Percentiles rank a stretch among this genome's conserved stretches.
Evolutionary conservation across 2,888 invertebrate species (phyloP).

Genomic region (Anodontia alba): DNA sequence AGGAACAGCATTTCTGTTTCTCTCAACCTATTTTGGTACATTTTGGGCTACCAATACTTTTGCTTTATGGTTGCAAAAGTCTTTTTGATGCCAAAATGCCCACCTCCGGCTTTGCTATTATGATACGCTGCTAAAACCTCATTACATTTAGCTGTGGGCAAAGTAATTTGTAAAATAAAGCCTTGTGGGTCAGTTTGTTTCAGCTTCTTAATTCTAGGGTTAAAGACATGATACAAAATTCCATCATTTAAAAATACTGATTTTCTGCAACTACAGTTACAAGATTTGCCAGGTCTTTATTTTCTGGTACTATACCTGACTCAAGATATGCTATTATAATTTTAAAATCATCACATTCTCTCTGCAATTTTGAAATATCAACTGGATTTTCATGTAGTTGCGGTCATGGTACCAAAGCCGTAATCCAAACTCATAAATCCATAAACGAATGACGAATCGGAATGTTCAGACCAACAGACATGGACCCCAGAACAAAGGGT

Average conservation of each 20-base stretch:
- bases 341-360: conserved; percentile 9
- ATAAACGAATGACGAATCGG: no score
- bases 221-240: conserved; percentile 16
- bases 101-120: conserved; percentile 44
- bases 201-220: conserved; percentile 14
- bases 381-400: no score
- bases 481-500: no score
- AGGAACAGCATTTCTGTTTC: conserved; percentile 20
- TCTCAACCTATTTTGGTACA: conserved; percentile 45
- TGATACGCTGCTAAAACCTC: conserved; percentile 29
- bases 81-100: conserved; percentile 36
- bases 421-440: no score
- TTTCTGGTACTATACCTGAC: neutral
- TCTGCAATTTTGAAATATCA: conserved; percentile 4
- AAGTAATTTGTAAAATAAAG: conserved; percentile 36
- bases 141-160: conserved; percentile 20
- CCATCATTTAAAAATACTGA: conserved; percentile 10
- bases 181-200: conserved; percentile 21
- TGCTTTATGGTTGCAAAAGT: conserved; percentile 33
- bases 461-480: no score
- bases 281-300: neutral
- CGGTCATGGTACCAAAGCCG: no score
- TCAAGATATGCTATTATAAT: neutral
- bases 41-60: conserved; percentile 53
- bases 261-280: neutral